Evolutionary conservation across 2,113 vertebrate genomes (phyloP), one percentile per base, ranked within the genome.

Genomic region (Genyomyrus donnyi): DNA sequence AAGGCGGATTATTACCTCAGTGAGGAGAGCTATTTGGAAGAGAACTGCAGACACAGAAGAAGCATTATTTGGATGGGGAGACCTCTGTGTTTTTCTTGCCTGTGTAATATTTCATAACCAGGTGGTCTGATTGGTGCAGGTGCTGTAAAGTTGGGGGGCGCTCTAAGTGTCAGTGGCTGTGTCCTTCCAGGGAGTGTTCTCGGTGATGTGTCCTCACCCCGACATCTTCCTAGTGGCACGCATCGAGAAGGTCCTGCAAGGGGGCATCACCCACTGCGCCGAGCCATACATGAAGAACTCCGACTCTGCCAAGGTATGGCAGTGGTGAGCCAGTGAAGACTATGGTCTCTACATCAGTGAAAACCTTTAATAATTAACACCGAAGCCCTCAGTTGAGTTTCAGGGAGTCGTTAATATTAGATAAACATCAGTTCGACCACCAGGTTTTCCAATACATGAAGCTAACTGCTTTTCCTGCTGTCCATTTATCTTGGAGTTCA

Each of bases 221-320:
- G 98, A 99, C 89, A 98, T 99, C 94, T 99, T 99, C 93, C 96
- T 99, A 0, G 97, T 99, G 93, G 98, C 98, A 27, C 96, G 98
- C 91, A 96, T 99, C 89, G 98, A 99, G 93, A 99, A 99, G 90
- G 97, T 99, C 6, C 95, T 99, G 5, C 98, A 99, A 83, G 98
- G 98, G 7, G 97, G 98, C 62, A 98, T 99, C 91, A 92, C 98
- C 0, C 98, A 99, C 84, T 99, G 97, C 89, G 98, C 97, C n/a
- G 98, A 99, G n/a, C 98, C 98, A 0, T 99, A 99, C 90, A 99
- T 98, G 97, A 99, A 97, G 95, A 99, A 96, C 92, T 98, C 98
- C 0, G 98, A 99, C 93, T 99, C 98, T 0, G 94, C 96, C 48
- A 99, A 99, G 98, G 98, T 98, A 95, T 4, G 7, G 31, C 21